Conservation (phyloP, 2,888 invertebrate genomes). For the Callimorpha dominula region DNA sequence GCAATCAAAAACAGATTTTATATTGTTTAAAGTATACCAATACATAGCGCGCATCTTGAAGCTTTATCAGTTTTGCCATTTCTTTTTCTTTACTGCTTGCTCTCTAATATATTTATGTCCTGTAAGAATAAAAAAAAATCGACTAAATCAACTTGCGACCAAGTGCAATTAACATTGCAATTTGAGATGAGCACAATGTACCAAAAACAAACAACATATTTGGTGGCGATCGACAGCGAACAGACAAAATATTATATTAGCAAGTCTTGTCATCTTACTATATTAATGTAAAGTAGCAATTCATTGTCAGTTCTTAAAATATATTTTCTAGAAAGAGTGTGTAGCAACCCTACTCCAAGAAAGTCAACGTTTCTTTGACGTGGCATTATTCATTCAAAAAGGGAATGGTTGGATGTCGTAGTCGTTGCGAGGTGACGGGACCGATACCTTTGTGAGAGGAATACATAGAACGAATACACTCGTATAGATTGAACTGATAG, state of each 20-base stretch:
- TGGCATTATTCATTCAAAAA: slow-evolving; percentile 74
- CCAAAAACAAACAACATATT: background rate
- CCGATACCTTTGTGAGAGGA: slow-evolving; percentile 48
- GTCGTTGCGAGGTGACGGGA: slow-evolving; percentile 53
- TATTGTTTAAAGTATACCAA: too few relatives aligned
- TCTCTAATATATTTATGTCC: too few relatives aligned
- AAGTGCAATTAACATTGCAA: too few relatives aligned
- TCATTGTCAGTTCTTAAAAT: background rate
- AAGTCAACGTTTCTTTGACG: slow-evolving; percentile 60
- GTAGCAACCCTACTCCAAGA: slow-evolving; percentile 47
- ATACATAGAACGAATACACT: slow-evolving; percentile 32
- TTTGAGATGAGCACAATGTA: too few relatives aligned
- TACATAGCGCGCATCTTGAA: too few relatives aligned
- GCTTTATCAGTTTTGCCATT: too few relatives aligned
- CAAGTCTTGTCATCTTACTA: background rate
- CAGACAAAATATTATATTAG: background rate
- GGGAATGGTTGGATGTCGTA: slow-evolving; percentile 49
- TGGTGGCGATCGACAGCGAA: background rate
- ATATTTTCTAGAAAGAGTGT: background rate
- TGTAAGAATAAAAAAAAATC: too few relatives aligned
- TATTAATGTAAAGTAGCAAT: background rate
- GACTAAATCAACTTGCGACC: too few relatives aligned
- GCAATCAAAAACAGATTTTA: too few relatives aligned
- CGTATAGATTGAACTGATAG: slow-evolving; percentile 30
- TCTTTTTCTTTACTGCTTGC: too few relatives aligned